Base-by-base conservation (phyloP, 2,888 invertebrate genomes). In the Leptarthrus brevirostris region DNA sequence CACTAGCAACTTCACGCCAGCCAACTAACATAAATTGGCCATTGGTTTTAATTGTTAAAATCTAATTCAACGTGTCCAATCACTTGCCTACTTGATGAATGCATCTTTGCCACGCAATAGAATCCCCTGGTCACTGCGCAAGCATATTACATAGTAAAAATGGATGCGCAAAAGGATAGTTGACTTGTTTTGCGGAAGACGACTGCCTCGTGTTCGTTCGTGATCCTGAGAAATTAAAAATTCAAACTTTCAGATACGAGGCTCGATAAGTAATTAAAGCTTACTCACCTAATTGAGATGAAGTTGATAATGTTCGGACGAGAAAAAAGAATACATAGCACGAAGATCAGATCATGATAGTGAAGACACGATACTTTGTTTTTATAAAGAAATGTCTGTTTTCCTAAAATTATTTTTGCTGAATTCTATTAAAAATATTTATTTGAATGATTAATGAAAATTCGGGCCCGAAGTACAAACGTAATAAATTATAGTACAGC, bases 11-110 rank as follows among this genome's bases (percentile, higher is more conserved):
- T 72, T 54, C 76, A 75, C 75, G 75, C 76, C 74, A 76, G 72
- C 76, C 40, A 53, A 74, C 74, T 74, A 75, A 76, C 76, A 76
- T 74, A 76, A 74, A 76, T 76, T 76, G 76, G 72, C 76, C 76
- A 76, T 72, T 74, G 76, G 74, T 54, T 76, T 76, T 76, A 72
- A 76, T 74, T 76, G 74, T 74, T 74, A 56, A 69, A 69, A 69
- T 76, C 76, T 76, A 76, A 76, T 76, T 76, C 70, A 74, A 52
- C 56, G 70, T 75, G 75, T 75, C 71, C 81, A 81, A 81, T 81
- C 80, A 78, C 81, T 79, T 78, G 70, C 74, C 74, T 76, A 77
- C 75, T 79, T 83, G 82, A 83, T 83, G 81, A 81, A 83, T 83
- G 82, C 82, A 69, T 75, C 44, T 53, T 77, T 78, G 78, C 82